A percentile compares a stretch with the other conserved stretches of the same genome.
These are phyloP conservation scores for Cephus pulcher DNA, from an alignment of 2,888 invertebrate species.

Conservation along the genomic window DNA sequence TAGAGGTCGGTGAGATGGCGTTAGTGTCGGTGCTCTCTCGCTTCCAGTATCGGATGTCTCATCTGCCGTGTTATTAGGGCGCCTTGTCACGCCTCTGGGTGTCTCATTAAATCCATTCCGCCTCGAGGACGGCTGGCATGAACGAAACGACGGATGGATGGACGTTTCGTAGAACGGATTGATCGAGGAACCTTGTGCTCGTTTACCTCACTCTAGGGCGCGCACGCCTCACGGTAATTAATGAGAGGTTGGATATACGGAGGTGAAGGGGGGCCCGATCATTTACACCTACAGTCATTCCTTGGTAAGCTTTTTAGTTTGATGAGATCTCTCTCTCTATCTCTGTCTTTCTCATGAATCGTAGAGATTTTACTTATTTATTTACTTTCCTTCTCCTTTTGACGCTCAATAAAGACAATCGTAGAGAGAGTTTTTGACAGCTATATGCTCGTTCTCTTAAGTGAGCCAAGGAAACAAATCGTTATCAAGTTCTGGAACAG, in stretches of 20 bases:
- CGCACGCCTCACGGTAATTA: conserved; percentile 4
- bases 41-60: conserved; percentile 36
- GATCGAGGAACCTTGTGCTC: conserved; percentile 1
- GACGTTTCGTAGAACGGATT: conserved; percentile 5
- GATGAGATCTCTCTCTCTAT: not conserved
- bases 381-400: not conserved
- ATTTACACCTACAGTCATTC: not conserved
- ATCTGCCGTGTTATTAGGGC: conserved; percentile 44
- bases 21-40: not conserved
- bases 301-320: not conserved
- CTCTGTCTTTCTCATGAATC: not conserved
- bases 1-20: not conserved
- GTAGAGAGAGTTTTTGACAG: not conserved
- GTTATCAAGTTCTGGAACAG: not conserved
- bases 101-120: conserved; percentile 53
- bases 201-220: conserved; percentile 2
- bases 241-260: conserved; percentile 8
- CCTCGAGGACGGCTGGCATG: conserved; percentile 5
- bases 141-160: not conserved
- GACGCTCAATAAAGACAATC: not conserved
- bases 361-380: not conserved
- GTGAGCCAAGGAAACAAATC: not conserved
- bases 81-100: conserved; percentile 47
- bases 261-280: not conserved
- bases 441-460: not conserved